Evolutionary conservation across 1,140 invertebrate species (phyloP), one percentile per base, ranked within the genome.

Genomic region (Conopomorpha cramerella): DNA sequence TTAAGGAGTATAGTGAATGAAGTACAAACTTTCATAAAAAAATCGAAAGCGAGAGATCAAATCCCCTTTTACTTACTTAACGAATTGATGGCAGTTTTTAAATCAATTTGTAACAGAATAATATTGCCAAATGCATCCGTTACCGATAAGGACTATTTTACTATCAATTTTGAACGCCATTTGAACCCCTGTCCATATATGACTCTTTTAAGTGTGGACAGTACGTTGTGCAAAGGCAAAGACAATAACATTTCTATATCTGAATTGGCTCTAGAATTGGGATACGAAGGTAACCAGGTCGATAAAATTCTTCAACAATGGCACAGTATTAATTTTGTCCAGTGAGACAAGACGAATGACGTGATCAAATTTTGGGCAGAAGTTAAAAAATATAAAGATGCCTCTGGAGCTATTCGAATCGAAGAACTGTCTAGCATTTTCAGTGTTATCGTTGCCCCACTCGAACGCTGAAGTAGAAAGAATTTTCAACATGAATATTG

Each of bases 391-490:
- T 57, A 62, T 32, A 43, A 34, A 44, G 41, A 68, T 51, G 47
- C 59, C 16, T 37, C 34, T n/a, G 43, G 42, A 17, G 12, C 39
- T 41, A 56, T 54, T 51, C 44, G 45, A 1, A 50, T 53, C 49
- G 7, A 45, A 46, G 54, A 64, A 17, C 36, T 63, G 17, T 18
- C 38, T 57, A 31, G 57, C 61, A 1, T 18, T 59, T 7, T 18
- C 30, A 0, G 18, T 45, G 4, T 36, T 63, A n/a, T 30, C 32
- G 3, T 34, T 59, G 1, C 59, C 57, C 10, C 42, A 55, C 41
- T 63, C 63, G 10, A 59, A 67, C 29, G 57, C 63, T 12, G 55
- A 39, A 25, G 36, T 49, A 2, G 47, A 49, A 45, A 41, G 43
- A 31, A 32, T 34, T 16, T 60, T 45, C 18, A 44, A 39, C 19